Base-by-base conservation (phyloP, 1,140 invertebrate genomes). In the Nautilus pompilius region DNA sequence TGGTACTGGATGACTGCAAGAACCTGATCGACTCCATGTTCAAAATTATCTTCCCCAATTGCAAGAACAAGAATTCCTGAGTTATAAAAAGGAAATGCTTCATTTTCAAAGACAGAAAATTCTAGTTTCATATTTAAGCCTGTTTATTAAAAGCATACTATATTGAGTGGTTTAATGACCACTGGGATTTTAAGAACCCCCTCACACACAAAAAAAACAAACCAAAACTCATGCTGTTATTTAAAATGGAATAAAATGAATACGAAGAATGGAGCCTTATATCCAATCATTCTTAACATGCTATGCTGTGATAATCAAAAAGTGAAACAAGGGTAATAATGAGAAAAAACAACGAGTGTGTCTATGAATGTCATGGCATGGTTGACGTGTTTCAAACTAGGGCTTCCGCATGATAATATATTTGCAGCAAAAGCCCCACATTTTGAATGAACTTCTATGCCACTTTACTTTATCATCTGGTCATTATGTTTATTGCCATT, bases 1-100 rank as follows among this genome's bases (percentile, higher is more conserved):
- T 65, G 24, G 26, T 69, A 62, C 36, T 73, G 64, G 22, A 73
- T 24, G 26, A 69, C 70, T 32, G 68, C 67, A 17, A 73, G 53
- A 10, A 70, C 54, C 54, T 71, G 56, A 13, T 66, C 63, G 13
- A 71, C 63, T 20, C 56, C 65, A 62, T 51, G 33, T 17, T 67
- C 49, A 46, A 67, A 59, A 29, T 67, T 65, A 24, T 69, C 68
- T 34, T 62, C 45, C 6, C 67, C 71, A 28, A 73, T 32, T 13
- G 66, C 4, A 4, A 29, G 33, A 17, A 26, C 34, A n/a, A 68
- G 17, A 13, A 60, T 13, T 41, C 63, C 71, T 72, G 53, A 22
- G 62, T 60, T 5, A 34, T 32, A 53, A 57, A 26, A 54, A 28
- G 20, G 10, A 20, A 5, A 24, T 24, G 8, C 17, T 5, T 51